phyloP scores from a whole-genome alignment of 2,888 invertebrate genomes.

The Alsophila aescularia region DNA sequence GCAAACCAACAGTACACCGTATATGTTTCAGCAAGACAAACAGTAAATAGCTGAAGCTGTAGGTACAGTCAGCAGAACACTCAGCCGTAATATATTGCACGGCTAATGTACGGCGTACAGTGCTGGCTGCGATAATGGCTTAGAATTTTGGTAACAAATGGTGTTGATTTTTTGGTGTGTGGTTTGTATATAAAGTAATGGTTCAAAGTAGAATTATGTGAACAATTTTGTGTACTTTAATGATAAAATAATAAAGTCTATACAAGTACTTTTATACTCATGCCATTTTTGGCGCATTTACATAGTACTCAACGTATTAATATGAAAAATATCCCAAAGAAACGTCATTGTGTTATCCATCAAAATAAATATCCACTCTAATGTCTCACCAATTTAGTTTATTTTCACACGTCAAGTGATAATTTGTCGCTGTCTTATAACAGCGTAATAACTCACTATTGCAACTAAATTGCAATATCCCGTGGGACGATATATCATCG shows the following conservation, averaged over 20 bases:
- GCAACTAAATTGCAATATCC: slow-evolving; percentile 56
- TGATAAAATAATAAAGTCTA: no score
- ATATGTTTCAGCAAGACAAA: slow-evolving; percentile 45
- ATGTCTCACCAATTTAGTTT: background rate
- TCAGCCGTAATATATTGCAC: slow-evolving; percentile 64
- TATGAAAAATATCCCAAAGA: no score
- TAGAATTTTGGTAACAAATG: slow-evolving; percentile 33
- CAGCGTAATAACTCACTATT: slow-evolving; percentile 47
- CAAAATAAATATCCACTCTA: background rate
- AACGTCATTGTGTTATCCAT: no score
- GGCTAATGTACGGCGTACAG: slow-evolving; percentile 59
- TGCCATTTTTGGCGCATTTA: no score
- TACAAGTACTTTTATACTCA: no score
- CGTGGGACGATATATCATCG: slow-evolving; percentile 47
- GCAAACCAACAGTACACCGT: slow-evolving; percentile 42
- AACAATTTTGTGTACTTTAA: background rate
- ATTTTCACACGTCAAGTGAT: slow-evolving; percentile 27
- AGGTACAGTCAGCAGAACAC: slow-evolving; percentile 52
- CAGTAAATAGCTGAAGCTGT: slow-evolving; percentile 33
- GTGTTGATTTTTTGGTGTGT: slow-evolving; percentile 22
- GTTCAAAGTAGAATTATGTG: background rate
- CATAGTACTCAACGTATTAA: no score
- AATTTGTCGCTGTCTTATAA: slow-evolving; percentile 44
- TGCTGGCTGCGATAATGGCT: slow-evolving; percentile 44
- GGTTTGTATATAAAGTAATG: slow-evolving; percentile 6